phyloP scores from a whole-genome alignment of 2,113 vertebrate species.

The Clarias gariepinus region DNA sequence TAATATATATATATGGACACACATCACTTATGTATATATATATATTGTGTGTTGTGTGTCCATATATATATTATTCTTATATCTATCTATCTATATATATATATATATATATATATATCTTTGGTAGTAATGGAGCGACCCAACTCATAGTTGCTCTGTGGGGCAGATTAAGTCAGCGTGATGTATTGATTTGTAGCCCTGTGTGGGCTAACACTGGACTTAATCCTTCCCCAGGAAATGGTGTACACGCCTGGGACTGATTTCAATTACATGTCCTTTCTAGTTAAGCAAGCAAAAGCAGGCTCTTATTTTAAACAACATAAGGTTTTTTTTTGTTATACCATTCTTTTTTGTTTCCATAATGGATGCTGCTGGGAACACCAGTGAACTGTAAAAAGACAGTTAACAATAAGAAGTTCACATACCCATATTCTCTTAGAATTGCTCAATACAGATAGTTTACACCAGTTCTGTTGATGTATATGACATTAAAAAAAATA shows the following conservation, averaged over 20 bases:
- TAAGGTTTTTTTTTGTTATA: not conserved
- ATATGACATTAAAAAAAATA: too few relatives aligned
- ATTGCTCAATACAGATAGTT: not conserved
- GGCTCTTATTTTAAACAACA: not conserved
- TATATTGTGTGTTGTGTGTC: too few relatives aligned
- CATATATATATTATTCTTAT: too few relatives aligned
- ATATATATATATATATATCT: too few relatives aligned
- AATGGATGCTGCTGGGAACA: not conserved
- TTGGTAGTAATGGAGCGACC: not conserved
- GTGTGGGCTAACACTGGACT: not conserved
- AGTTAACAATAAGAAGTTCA: not conserved
- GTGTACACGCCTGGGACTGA: not conserved
- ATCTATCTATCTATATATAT: too few relatives aligned
- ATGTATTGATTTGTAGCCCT: not conserved
- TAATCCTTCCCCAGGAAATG: not conserved
- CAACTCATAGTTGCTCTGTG: not conserved
- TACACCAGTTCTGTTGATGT: too few relatives aligned
- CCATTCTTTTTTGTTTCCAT: too few relatives aligned
- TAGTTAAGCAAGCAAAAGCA: not conserved
- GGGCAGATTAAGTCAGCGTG: not conserved
- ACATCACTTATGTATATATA: too few relatives aligned
- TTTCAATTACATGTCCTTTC: conserved; percentile 9
- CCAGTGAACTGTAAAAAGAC: not conserved
- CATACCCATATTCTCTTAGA: not conserved
- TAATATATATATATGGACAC: too few relatives aligned